Conservation (phyloP, 2,888 invertebrate species). For the Elegia similella region DNA sequence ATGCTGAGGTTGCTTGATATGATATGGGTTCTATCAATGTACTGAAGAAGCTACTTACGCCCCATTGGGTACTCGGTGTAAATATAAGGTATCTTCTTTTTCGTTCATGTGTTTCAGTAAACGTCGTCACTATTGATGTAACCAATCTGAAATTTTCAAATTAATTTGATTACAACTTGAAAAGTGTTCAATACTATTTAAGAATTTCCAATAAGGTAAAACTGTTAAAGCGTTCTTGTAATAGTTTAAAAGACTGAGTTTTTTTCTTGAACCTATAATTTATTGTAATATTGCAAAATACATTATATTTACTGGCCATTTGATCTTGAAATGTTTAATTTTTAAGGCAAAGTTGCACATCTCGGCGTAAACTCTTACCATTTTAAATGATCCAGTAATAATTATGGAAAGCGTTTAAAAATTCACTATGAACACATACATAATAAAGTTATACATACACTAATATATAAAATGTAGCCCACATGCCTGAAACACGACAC, state of each 20-base stretch:
- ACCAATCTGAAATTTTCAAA: slow-evolving; percentile 35
- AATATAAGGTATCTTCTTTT: slow-evolving; percentile 62
- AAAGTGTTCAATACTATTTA: too few relatives aligned
- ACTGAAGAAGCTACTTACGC: slow-evolving; percentile 52
- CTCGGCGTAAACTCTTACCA: not conserved
- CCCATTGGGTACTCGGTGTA: slow-evolving; percentile 62
- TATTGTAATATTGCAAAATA: too few relatives aligned
- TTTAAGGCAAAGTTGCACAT: too few relatives aligned
- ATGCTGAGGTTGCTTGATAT: too few relatives aligned
- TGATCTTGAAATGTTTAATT: too few relatives aligned
- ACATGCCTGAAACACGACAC: slow-evolving; percentile 12
- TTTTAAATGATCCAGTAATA: not conserved
- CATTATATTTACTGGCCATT: too few relatives aligned
- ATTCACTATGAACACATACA: not conserved
- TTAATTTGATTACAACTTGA: not conserved
- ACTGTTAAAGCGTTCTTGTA: too few relatives aligned
- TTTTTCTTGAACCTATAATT: too few relatives aligned
- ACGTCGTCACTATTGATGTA: slow-evolving; percentile 31
- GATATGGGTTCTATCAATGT: too few relatives aligned
- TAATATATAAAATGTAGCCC: slow-evolving; percentile 10
- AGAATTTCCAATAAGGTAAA: too few relatives aligned
- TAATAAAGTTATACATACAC: slow-evolving; percentile 1
- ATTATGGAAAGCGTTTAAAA: not conserved
- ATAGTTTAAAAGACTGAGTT: too few relatives aligned
- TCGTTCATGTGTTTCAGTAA: slow-evolving; percentile 41